These are phyloP conservation scores for Anolis carolinensis DNA, from an alignment of 2,113 vertebrate species.

Conservation along the genomic window DNA sequence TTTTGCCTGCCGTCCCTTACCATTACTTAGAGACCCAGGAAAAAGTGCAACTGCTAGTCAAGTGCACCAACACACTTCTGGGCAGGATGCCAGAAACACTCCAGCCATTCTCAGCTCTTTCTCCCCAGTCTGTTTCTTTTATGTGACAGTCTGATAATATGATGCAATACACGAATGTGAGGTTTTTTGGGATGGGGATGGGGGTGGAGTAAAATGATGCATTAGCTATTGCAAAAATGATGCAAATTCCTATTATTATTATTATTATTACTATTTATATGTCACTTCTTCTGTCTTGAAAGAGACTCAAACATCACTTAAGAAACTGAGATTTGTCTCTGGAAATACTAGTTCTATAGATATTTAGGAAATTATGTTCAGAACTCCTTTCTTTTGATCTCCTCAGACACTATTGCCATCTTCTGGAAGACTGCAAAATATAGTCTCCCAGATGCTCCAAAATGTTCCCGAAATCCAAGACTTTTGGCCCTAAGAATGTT, in stretches of 20 bases:
- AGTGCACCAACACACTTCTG: neutral
- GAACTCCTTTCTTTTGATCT: conserved; percentile 32
- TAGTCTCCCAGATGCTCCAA: neutral
- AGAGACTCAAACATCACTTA: conserved; percentile 34
- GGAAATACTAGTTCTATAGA: conserved; percentile 11
- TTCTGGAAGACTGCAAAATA: neutral
- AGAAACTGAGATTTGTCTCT: conserved; percentile 47
- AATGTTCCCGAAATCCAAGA: too few species aligned
- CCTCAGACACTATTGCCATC: neutral
- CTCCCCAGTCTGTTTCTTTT: conserved; percentile 46
- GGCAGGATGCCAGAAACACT: neutral
- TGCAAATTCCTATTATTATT: neutral
- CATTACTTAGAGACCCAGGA: too few species aligned
- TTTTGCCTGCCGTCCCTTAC: too few species aligned
- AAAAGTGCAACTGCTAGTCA: too few species aligned
- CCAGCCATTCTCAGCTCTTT: conserved; percentile 44
- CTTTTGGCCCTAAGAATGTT: too few species aligned
- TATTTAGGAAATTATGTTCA: conserved; percentile 28
- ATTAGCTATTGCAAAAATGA: conserved; percentile 38
- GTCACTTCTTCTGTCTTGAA: too few species aligned
- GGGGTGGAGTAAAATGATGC: neutral
- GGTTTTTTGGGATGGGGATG: conserved; percentile 47
- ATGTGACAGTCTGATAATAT: conserved; percentile 57
- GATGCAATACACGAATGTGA: conserved; percentile 50
- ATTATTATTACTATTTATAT: too few species aligned